Conservation (phyloP, 2,113 vertebrate species). For the Sinosuthora webbiana region DNA sequence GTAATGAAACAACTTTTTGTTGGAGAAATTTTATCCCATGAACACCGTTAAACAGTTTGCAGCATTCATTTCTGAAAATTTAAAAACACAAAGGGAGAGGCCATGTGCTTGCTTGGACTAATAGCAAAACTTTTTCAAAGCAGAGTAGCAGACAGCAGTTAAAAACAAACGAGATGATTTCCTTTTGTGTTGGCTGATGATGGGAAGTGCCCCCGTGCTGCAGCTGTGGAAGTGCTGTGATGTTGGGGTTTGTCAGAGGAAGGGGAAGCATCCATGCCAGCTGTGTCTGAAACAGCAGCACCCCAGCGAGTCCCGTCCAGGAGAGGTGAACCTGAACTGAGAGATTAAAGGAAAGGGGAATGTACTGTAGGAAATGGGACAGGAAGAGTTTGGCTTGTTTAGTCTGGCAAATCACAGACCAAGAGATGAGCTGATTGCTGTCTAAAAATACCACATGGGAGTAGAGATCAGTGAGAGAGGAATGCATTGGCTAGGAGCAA, state of each 20-base stretch:
- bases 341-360: neutral
- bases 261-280: neutral
- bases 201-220: neutral
- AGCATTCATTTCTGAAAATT: neutral
- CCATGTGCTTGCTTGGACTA: neutral
- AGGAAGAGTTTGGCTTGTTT: slow-evolving; percentile 5
- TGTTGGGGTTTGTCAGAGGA: neutral
- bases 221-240: neutral
- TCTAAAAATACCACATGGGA: neutral
- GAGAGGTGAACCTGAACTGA: neutral
- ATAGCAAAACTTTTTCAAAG: neutral
- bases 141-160: neutral
- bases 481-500: neutral
- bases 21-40: neutral
- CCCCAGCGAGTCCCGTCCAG: neutral
- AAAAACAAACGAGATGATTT: neutral
- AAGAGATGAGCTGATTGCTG: neutral
- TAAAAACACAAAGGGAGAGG: neutral
- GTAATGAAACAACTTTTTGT: neutral
- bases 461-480: neutral
- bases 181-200: neutral
- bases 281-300: neutral
- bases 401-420: slow-evolving; percentile 2
- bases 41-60: neutral
- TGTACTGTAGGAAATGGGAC: neutral